phyloP scores from a whole-genome alignment of 2,113 vertebrate species.

The Ailuropoda melanoleuca region DNA sequence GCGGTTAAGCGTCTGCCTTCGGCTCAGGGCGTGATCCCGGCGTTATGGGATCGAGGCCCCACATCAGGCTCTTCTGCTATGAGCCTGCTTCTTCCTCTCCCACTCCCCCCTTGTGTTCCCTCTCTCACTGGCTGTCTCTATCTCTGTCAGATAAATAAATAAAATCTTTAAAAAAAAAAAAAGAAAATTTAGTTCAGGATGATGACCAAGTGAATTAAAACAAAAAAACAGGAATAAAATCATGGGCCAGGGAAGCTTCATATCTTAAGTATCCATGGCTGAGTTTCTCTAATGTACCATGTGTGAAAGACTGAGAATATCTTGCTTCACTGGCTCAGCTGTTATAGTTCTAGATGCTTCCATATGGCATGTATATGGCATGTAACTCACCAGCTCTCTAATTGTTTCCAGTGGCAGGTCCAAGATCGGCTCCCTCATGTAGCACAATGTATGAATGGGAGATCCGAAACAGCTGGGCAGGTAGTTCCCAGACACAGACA shows the following conservation, averaged over 20 bases:
- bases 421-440: slow-evolving; percentile 92
- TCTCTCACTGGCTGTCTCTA: too few relatives aligned
- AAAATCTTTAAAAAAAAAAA: too few relatives aligned
- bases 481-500: slow-evolving; percentile 94
- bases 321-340: neutral
- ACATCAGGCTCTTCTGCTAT: too few relatives aligned
- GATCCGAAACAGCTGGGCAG: slow-evolving; percentile 95
- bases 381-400: slow-evolving; percentile 88
- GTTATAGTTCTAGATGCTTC: neutral
- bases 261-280: neutral
- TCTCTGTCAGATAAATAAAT: too few relatives aligned
- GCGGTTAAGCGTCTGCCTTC: too few relatives aligned
- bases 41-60: too few relatives aligned
- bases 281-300: neutral
- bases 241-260: neutral
- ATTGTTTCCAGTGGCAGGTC: slow-evolving; percentile 89
- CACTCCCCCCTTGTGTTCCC: too few relatives aligned
- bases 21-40: too few relatives aligned
- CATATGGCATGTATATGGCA: neutral
- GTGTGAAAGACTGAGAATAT: neutral
- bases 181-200: slow-evolving; percentile 37
- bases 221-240: neutral
- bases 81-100: too few relatives aligned
- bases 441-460: slow-evolving; percentile 89
- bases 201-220: neutral